Conservation (phyloP, 2,113 vertebrate genomes). For the Psilopogon haemacephalus region DNA sequence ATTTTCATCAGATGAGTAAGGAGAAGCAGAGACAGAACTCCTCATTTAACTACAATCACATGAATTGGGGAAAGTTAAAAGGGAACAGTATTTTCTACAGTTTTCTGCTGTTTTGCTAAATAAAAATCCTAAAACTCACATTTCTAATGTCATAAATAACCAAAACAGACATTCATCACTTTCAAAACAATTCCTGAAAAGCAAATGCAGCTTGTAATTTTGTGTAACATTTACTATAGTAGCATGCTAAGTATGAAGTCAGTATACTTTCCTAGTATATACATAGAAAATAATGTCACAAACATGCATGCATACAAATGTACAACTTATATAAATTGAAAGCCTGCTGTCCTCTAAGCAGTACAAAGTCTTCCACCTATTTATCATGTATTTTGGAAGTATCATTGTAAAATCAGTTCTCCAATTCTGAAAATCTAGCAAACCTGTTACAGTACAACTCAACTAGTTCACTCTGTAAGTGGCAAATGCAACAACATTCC, state of each 20-base stretch:
- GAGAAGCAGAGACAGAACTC: background rate
- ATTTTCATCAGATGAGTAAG: background rate
- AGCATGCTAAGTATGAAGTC: background rate
- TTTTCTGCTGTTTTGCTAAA: background rate
- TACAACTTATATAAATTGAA: background rate
- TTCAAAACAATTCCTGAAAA: background rate
- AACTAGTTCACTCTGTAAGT: background rate
- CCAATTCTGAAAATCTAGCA: background rate
- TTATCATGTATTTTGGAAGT: background rate
- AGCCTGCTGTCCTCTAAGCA: background rate
- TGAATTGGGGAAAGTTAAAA: background rate
- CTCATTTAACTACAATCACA: background rate
- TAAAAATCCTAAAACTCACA: accelerated
- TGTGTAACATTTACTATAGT: background rate
- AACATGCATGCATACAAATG: background rate
- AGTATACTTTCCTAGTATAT: background rate
- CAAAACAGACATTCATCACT: background rate
- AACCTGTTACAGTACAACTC: background rate
- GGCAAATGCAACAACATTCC: background rate
- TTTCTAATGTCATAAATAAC: background rate
- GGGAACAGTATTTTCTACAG: background rate
- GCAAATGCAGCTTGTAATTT: background rate
- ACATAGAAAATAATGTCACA: background rate
- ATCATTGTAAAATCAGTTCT: background rate
- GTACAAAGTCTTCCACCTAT: background rate